Percentiles rank a stretch among this genome's conserved stretches.
phyloP scores from a whole-genome alignment of 2,113 vertebrate species.

The Aptenodytes forsteri region DNA sequence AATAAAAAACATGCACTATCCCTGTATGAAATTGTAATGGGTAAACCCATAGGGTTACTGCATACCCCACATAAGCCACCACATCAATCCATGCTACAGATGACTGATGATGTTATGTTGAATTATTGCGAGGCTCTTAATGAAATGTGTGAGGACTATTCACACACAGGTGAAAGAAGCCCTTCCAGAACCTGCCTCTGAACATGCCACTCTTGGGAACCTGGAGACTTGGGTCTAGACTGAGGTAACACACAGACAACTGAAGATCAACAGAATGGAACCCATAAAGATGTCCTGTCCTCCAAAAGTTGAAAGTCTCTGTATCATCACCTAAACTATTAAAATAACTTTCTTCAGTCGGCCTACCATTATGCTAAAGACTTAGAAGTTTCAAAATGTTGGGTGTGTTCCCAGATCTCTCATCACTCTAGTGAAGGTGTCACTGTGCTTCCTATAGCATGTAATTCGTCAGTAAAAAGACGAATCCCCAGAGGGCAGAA shows the following conservation, averaged over 20 bases:
- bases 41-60: background rate
- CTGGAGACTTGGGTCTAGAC: background rate
- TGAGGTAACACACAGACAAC: background rate
- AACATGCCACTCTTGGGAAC: background rate
- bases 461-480: background rate
- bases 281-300: background rate
- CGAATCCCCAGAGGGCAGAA: background rate
- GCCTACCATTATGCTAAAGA: background rate
- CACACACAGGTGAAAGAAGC: background rate
- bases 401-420: background rate
- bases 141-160: background rate
- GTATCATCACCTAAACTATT: background rate
- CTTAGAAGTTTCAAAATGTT: background rate
- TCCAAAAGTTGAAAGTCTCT: background rate
- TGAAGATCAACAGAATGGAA: background rate
- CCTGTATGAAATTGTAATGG: background rate
- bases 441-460: background rate
- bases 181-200: background rate
- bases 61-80: background rate
- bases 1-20: rapidly evolving
- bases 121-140: background rate
- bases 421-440: background rate
- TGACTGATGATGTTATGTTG: background rate
- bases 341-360: background rate
- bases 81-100: background rate